phyloP scores from a whole-genome alignment of 2,797 vertebrate genomes.

The Strix occidentalis region DNA sequence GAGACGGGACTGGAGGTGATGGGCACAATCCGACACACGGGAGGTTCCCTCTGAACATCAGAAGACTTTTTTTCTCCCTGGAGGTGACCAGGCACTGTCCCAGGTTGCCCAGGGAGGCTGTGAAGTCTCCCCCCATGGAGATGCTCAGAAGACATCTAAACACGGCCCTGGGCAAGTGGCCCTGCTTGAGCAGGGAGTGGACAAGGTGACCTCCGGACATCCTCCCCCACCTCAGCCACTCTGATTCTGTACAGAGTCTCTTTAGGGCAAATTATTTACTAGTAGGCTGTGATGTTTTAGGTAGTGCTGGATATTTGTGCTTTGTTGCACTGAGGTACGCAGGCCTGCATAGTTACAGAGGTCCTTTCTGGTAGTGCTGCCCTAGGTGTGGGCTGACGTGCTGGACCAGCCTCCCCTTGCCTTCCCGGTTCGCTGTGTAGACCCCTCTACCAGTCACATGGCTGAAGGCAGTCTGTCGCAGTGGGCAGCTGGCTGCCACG shows the following conservation, averaged over 20 bases:
- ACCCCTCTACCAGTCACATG: neutral
- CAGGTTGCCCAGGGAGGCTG: neutral
- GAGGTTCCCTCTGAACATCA: accelerated
- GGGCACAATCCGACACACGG: neutral
- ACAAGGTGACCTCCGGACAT: too few species aligned
- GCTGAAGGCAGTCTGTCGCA: neutral
- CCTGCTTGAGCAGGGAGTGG: neutral
- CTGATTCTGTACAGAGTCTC: accelerated
- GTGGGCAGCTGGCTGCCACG: too few species aligned
- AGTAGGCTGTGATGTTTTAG: neutral
- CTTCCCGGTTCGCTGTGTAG: accelerated
- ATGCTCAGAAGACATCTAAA: accelerated
- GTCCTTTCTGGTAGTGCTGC: neutral
- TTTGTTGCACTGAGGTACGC: accelerated
- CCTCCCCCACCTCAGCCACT: accelerated
- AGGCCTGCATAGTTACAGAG: neutral
- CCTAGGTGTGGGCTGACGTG: neutral
- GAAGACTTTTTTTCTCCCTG: accelerated
- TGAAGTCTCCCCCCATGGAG: too few species aligned
- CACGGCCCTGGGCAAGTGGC: accelerated
- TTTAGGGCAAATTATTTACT: too few species aligned
- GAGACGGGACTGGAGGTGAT: neutral
- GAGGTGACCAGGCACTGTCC: accelerated
- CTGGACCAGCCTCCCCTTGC: neutral
- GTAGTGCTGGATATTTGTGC: accelerated